Conservation (phyloP, 2,113 vertebrate species). For the Catharus minimus region DNA sequence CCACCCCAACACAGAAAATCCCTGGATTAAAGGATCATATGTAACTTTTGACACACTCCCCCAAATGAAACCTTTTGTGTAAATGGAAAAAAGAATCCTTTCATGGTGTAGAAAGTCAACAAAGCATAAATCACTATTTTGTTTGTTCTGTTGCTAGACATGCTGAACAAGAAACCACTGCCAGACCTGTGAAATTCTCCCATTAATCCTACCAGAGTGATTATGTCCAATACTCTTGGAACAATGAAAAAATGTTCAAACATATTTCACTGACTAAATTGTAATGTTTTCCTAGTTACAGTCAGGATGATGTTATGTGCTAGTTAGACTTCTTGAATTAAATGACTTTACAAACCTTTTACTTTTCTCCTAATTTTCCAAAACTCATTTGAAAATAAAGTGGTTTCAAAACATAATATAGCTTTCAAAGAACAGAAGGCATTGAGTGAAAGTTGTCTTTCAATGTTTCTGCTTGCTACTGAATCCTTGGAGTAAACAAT, state of each 20-base stretch:
- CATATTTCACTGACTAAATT: neutral
- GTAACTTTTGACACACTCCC: constrained; percentile 36
- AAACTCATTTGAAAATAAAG: neutral
- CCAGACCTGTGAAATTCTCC: neutral
- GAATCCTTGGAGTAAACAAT: constrained; percentile 24
- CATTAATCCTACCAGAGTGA: neutral
- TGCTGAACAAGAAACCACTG: constrained; percentile 23
- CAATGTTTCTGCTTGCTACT: neutral
- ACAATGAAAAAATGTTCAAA: neutral
- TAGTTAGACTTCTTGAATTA: neutral
- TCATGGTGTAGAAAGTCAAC: constrained; percentile 49
- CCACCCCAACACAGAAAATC: constrained; percentile 8
- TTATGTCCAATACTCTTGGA: neutral
- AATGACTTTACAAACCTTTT: rapidly evolving
- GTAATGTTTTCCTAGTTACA: neutral
- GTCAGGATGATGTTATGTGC: neutral
- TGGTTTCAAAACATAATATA: neutral
- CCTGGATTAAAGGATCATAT: constrained; percentile 24
- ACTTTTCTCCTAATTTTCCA: neutral
- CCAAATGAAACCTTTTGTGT: constrained; percentile 35
- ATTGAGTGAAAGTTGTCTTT: neutral
- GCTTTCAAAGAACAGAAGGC: neutral
- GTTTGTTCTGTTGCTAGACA: constrained; percentile 44
- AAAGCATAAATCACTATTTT: constrained; percentile 52
- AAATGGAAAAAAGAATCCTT: constrained; percentile 8